A percentile compares a stretch with the other conserved stretches of the same genome.
These are phyloP conservation scores for Hemithea aestivaria DNA, from an alignment of 2,888 invertebrate genomes.

Conservation along the genomic window DNA sequence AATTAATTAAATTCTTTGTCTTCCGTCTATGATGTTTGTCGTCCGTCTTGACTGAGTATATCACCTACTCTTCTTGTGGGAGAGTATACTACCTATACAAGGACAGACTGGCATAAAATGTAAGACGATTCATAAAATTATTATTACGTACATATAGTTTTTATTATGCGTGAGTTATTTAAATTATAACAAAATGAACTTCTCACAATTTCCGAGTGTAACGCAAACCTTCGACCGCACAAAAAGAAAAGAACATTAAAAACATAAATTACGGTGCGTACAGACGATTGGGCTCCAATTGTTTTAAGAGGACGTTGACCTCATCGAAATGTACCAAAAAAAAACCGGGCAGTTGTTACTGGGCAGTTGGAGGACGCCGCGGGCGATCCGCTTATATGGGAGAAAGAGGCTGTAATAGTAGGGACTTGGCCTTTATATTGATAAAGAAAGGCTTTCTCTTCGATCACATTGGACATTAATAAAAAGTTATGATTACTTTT, in stretches of 20 bases:
- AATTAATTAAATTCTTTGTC: too few species aligned
- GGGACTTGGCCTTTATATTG: constrained; percentile 26
- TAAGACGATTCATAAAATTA: too few species aligned
- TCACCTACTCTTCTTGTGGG: too few species aligned
- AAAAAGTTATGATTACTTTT: too few species aligned
- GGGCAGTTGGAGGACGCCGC: constrained; percentile 22
- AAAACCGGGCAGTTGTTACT: constrained; percentile 25
- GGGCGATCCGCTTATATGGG: constrained; percentile 37
- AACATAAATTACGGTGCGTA: constrained; percentile 33
- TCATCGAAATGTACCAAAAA: constrained; percentile 46
- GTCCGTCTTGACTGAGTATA: too few species aligned
- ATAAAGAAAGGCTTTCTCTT: constrained; percentile 1
- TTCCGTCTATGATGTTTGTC: too few species aligned
- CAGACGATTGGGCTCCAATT: constrained; percentile 40
- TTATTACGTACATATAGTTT: too few species aligned
- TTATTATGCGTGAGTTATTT: background rate
- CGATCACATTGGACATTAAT: too few species aligned
- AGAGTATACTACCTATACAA: too few species aligned
- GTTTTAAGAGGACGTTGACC: constrained; percentile 55
- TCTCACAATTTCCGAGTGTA: background rate
- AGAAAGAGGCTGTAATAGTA: constrained; percentile 23
- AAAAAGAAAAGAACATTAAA: constrained; percentile 23
- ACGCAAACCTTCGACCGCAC: background rate
- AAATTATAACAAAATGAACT: background rate
- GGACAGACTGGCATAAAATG: too few species aligned